phyloP scores from a whole-genome alignment of 2,888 invertebrate species.

The Callinectes sapidus region DNA sequence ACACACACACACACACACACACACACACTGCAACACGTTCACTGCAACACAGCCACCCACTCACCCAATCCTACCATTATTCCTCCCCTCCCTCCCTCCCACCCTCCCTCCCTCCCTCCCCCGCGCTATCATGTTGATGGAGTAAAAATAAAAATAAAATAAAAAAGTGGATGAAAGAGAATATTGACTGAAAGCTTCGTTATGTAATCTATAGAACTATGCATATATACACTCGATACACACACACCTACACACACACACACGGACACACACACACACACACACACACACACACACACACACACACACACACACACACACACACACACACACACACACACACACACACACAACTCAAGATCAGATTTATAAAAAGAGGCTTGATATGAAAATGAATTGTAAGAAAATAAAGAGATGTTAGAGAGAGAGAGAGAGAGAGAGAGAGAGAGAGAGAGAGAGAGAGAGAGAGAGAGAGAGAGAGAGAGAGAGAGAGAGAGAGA shows the following conservation, averaged over 20 bases:
- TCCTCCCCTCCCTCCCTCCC: too few relatives aligned
- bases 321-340: not conserved
- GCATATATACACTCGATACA: not conserved
- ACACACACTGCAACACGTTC: not conserved
- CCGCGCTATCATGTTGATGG: not conserved
- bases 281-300: slow-evolving; percentile 1
- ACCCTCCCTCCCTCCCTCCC: too few relatives aligned
- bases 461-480: slow-evolving; percentile 1
- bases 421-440: not conserved
- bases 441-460: slow-evolving; percentile 1
- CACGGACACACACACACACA: not conserved
- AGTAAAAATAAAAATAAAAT: not conserved
- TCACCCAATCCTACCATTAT: not conserved
- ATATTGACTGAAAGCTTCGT: not conserved
- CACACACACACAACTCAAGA: not conserved
- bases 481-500: slow-evolving; percentile 1
- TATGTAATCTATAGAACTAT: not conserved
- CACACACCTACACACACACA: not conserved
- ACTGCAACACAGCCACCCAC: not conserved
- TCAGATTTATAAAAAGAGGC: too few relatives aligned
- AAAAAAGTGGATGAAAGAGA: not conserved
- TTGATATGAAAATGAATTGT: too few relatives aligned
- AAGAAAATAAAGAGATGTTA: too few relatives aligned
- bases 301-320: slow-evolving; percentile 1
- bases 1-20: not conserved